Evolutionary conservation across 2,888 invertebrate genomes (phyloP), one percentile per base, ranked within the genome.

Genomic region (Pyrgus malvae): DNA sequence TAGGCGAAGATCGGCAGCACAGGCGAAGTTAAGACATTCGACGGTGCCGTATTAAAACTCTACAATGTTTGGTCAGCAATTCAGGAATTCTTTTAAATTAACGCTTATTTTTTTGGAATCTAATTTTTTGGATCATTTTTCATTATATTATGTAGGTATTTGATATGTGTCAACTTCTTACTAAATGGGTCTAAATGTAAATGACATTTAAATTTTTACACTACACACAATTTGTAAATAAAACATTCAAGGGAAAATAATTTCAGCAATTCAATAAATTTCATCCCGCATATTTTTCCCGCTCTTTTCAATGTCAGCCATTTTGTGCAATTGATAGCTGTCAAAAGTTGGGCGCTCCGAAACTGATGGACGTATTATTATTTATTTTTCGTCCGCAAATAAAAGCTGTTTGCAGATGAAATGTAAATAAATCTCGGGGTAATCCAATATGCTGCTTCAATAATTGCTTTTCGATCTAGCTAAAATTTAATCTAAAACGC

Each of bases 311-410:
- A 29, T 25, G 19, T 17, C 27, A 23, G 51, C 51, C 51, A 51
- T 44, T 44, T 51, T 51, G 44, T 44, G 44, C 41, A 51, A 51
- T 37, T 51, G 51, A 51, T 51, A 51, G 51, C 51, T 51, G 51
- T 51, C 51, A 51, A 51, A 44, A 51, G 44, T 51, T 41, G 33
- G 44, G 25, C 16, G 11, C 19, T 42, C 42, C 37, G 51, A 31
- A 41, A 37, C 12, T 51, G 51, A 51, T 37, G 19, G 51, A 50
- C 50, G 17, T 25, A 7, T 17, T 14, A 11, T 44, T 51, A 44
- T 51, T 51, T 48, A 48, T 38, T 48, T 25, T 44, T 19, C 35
- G 35, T 3, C 37, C 19, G 42, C 37, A 44, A 51, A 51, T 44
- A 51, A 51, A 44, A 8, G 35, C 25, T 42, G 48, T 27, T 42